A percentile compares a stretch with the other conserved stretches of the same genome.
phyloP scores from a whole-genome alignment of 2,888 invertebrate species.

The Parnassius orleans region DNA sequence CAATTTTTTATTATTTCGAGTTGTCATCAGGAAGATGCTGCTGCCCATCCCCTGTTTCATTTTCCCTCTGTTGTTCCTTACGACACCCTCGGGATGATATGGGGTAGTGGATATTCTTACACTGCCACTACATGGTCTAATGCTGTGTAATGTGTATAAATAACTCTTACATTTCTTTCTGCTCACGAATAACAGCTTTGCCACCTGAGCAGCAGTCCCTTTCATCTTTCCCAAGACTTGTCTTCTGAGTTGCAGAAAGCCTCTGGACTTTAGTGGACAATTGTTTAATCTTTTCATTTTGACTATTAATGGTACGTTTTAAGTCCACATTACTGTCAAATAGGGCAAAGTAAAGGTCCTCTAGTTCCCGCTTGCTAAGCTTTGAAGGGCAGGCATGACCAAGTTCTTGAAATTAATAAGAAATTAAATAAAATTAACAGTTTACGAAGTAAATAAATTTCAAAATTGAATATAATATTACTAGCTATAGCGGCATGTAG shows the following conservation, averaged over 20 bases:
- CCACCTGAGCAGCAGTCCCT: constrained; percentile 50
- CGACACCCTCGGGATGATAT: too few relatives aligned
- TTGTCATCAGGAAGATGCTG: too few relatives aligned
- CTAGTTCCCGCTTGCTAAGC: constrained; percentile 82
- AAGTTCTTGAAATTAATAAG: constrained; percentile 23
- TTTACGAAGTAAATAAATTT: background rate
- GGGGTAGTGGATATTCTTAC: too few relatives aligned
- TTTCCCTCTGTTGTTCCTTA: too few relatives aligned
- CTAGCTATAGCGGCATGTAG: too few relatives aligned
- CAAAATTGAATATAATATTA: background rate
- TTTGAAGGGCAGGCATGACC: constrained; percentile 68
- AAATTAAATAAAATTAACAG: background rate
- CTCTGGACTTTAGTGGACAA: constrained; percentile 58
- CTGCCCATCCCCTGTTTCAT: too few relatives aligned
- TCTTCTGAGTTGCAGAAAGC: constrained; percentile 44
- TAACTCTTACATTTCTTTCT: constrained; percentile 53
- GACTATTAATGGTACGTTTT: constrained; percentile 82
- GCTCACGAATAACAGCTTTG: constrained; percentile 50
- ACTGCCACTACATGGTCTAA: too few relatives aligned
- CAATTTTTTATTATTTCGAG: too few relatives aligned
- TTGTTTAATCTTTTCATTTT: constrained; percentile 74
- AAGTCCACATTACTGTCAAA: constrained; percentile 82
- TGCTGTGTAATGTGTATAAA: background rate
- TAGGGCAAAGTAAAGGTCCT: constrained; percentile 83
- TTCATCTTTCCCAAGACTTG: constrained; percentile 38